Evolutionary conservation across 2,113 vertebrate genomes (phyloP).

Genomic region (Chelonoidis abingdonii): DNA sequence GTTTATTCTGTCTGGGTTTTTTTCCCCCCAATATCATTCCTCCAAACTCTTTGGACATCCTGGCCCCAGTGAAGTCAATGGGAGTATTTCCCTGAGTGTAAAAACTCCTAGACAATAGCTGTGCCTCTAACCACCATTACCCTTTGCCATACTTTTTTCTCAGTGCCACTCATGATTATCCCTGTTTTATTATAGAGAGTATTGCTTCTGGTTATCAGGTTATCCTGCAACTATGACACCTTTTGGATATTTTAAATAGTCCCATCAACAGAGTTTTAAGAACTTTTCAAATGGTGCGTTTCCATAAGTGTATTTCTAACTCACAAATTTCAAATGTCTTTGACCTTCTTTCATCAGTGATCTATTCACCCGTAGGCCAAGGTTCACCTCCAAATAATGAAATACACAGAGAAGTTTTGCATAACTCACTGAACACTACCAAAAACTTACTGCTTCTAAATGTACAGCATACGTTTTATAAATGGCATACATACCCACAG

Average conservation of each 20-base stretch:
- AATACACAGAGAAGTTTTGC: not conserved
- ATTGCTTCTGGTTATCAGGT: not conserved
- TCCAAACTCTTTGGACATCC: not conserved
- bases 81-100: not conserved
- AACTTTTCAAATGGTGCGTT: not conserved
- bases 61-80: not conserved
- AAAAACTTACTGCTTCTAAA: not conserved
- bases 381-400: not conserved
- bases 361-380: not conserved
- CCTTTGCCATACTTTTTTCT: not conserved
- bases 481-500: not conserved
- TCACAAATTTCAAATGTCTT: not conserved
- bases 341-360: not conserved
- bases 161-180: not conserved
- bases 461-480: not conserved
- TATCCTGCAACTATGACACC: not conserved
- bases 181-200: not conserved
- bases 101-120: not conserved
- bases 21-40: not conserved
- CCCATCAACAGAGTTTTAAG: not conserved
- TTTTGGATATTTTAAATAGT: not conserved
- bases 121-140: not conserved
- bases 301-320: not conserved
- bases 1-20: not conserved
- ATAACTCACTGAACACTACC: not conserved